phyloP scores from a whole-genome alignment of 2,888 invertebrate species.

The Morpho deidamia region DNA sequence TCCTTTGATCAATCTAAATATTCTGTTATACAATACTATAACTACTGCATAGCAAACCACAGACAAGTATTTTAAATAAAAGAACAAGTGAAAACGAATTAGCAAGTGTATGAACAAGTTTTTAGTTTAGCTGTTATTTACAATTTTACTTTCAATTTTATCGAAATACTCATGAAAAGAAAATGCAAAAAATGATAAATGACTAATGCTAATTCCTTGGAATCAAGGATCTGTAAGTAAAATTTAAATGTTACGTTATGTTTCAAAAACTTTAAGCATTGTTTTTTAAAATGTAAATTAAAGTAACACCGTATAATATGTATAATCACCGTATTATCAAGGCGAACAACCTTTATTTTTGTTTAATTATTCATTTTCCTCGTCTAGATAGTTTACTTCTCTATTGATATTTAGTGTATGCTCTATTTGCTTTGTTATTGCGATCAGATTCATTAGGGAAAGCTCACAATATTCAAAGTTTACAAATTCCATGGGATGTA shows the following conservation, averaged over 20 bases:
- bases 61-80: not conserved
- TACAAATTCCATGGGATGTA: too few species aligned
- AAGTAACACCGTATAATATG: not conserved
- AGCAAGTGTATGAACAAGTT: slow-evolving; percentile 20
- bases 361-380: too few species aligned
- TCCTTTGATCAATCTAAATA: too few species aligned
- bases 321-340: too few species aligned
- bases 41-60: too few species aligned
- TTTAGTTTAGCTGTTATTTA: slow-evolving; percentile 17
- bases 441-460: too few species aligned
- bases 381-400: too few species aligned
- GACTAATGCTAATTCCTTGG: not conserved
- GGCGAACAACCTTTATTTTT: slow-evolving; percentile 21
- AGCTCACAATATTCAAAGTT: too few species aligned
- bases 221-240: not conserved
- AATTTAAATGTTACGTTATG: not conserved
- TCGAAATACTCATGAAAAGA: slow-evolving; percentile 7
- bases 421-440: too few species aligned
- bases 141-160: slow-evolving; percentile 18
- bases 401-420: too few species aligned
- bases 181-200: too few species aligned
- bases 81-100: slow-evolving; percentile 9
- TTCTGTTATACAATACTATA: too few species aligned
- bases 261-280: not conserved
- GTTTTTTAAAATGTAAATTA: not conserved